Evolutionary conservation across 2,888 invertebrate genomes (phyloP).

Genomic region (Chymomyza fuscimana): DNA sequence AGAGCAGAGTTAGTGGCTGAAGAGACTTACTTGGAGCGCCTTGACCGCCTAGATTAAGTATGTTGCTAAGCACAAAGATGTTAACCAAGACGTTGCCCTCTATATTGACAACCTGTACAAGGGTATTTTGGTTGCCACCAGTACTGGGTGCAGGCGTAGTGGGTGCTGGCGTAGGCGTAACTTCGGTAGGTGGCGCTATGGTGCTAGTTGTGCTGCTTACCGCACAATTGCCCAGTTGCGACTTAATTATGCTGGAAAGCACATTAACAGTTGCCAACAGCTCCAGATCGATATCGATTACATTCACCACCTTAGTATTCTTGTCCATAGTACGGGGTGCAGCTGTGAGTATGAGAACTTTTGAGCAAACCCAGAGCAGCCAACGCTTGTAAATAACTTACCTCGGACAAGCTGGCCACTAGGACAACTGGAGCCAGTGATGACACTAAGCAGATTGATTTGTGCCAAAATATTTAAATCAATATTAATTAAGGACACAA

Average conservation of each 20-base stretch:
- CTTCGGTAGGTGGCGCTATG: constrained; percentile 1
- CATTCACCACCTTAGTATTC: constrained; percentile 36
- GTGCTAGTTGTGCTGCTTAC: no score
- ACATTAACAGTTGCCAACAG: no score
- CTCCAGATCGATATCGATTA: no score
- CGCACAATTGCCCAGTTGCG: no score
- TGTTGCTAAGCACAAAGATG: neutral
- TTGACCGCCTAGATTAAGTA: constrained; percentile 13
- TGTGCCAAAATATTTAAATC: constrained; percentile 32
- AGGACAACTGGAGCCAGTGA: constrained; percentile 51
- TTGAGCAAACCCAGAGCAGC: no score
- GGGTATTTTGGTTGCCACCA: constrained; percentile 28
- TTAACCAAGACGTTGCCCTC: neutral
- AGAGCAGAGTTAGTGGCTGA: no score
- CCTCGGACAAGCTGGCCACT: constrained; percentile 36
- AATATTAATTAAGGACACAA: constrained; percentile 48
- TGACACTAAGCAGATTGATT: constrained; percentile 42
- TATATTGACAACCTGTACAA: neutral
- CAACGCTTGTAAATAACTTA: neutral
- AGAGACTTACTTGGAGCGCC: constrained; percentile 25
- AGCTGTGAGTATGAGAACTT: neutral
- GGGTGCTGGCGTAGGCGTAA: constrained; percentile 8
- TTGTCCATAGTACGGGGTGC: constrained; percentile 28
- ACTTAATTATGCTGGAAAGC: no score
- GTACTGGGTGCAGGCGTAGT: constrained; percentile 9